Base-by-base conservation (phyloP, 2,113 vertebrate genomes). In the Campylorhamphus procurvoides region DNA sequence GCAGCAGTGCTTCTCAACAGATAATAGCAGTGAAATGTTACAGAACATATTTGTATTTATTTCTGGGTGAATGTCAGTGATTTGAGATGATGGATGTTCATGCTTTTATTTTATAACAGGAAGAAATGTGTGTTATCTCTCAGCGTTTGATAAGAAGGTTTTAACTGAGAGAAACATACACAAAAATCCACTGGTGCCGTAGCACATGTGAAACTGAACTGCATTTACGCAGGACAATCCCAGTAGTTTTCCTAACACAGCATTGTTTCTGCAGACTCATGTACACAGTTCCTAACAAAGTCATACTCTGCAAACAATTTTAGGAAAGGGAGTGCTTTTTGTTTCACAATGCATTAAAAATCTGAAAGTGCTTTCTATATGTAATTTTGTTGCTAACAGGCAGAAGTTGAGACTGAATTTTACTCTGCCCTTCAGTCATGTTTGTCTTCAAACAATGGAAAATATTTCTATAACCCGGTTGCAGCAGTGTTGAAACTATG, bases 21-120 rank as follows among this genome's bases (percentile, higher is more conserved):
- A 96, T 97, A 96, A 92, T 83, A 81, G 76, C 90, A 86, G 68
- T 14, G 8, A 95, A 92, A 88, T 56, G 13, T 88, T 94, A 63
- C 64, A 84, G 89, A 89, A 31, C 33, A 20, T 82, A 86, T 92
- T 91, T 94, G 20, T 91, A 82, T 92, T 94, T 90, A 67, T 64
- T 92, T 96, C 69, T 89, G 89, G 58, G 69, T 86, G 84, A 91
- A 77, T 93, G 78, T 87, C 83, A 84, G 69, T 92, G 92, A 89
- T 89, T 97, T 94, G 91, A 94, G 62, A 63, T 94, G 80, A 95
- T 52, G 78, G 68, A 93, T 97, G 90, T 60, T 90, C 59, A 35
- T 81, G 52, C 73, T 89, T 92, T 93, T 83, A 64, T 91, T 94
- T 89, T 88, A 78, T 89, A 96, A 94, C 89, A 96, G 90, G 85